phyloP scores from a whole-genome alignment of 1,140 invertebrate genomes.

The Drosophila athabasca region DNA sequence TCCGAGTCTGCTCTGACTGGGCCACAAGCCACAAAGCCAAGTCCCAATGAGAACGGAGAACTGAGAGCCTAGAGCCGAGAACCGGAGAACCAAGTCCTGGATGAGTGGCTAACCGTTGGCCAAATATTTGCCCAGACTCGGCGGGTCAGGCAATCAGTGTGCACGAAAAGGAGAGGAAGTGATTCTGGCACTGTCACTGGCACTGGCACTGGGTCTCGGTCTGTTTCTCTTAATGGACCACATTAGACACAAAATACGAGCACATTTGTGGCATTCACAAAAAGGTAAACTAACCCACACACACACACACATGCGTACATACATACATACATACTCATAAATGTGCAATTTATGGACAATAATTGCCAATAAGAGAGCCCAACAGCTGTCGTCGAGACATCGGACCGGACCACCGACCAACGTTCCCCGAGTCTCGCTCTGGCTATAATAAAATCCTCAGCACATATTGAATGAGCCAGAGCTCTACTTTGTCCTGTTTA shows the following conservation, averaged over 20 bases:
- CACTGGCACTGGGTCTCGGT: slow-evolving; percentile 3
- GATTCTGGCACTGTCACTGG: slow-evolving; percentile 4
- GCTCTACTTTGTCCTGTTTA: slow-evolving; percentile 16
- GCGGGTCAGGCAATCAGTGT: slow-evolving; percentile 46
- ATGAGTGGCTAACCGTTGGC: slow-evolving; percentile 61
- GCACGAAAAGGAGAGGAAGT: not conserved
- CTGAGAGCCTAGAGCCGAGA: slow-evolving; percentile 1
- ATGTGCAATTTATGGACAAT: slow-evolving; percentile 80
- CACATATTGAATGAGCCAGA: slow-evolving; percentile 15
- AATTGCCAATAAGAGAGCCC: slow-evolving; percentile 77
- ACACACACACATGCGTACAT: not conserved
- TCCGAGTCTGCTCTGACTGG: slow-evolving; percentile 20
- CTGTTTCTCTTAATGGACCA: slow-evolving; percentile 63
- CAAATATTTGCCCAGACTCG: slow-evolving; percentile 65
- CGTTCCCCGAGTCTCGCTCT: slow-evolving; percentile 14
- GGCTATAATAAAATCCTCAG: slow-evolving; percentile 43
- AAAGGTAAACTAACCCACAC: slow-evolving; percentile 66
- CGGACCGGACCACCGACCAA: slow-evolving; percentile 3
- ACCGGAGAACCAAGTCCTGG: slow-evolving; percentile 11
- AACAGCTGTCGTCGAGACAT: slow-evolving; percentile 66
- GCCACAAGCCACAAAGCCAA: slow-evolving; percentile 49
- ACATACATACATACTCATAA: slow-evolving; percentile 49
- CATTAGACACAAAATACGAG: slow-evolving; percentile 75
- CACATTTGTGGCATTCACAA: slow-evolving; percentile 61
- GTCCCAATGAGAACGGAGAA: slow-evolving; percentile 29